Conservation (phyloP, 2,888 invertebrate species). For the Papilio protenor region DNA sequence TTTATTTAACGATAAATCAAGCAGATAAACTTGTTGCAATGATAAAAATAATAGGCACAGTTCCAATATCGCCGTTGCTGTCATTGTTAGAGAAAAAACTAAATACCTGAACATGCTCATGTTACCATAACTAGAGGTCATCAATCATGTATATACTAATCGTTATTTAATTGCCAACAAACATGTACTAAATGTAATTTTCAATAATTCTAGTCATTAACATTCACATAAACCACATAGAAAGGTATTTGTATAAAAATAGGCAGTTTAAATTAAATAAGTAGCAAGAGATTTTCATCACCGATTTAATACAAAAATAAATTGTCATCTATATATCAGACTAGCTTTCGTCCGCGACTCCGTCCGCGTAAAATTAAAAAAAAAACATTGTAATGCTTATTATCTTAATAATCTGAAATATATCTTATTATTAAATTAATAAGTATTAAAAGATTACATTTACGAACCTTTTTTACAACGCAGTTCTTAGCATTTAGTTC, state of each 20-base stretch:
- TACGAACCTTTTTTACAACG: conserved; percentile 50
- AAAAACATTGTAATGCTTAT: not conserved
- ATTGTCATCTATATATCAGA: too few relatives aligned
- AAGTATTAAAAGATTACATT: not conserved
- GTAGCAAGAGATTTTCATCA: too few relatives aligned
- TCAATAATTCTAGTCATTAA: not conserved
- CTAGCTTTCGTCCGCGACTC: too few relatives aligned
- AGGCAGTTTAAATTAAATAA: not conserved
- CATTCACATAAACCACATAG: not conserved
- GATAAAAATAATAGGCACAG: conserved; percentile 29
- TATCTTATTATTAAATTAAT: too few relatives aligned
- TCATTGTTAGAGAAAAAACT: conserved; percentile 26
- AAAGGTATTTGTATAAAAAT: not conserved
- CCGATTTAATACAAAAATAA: too few relatives aligned
- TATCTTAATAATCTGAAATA: not conserved
- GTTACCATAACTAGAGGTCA: conserved; percentile 15
- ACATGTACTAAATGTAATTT: not conserved
- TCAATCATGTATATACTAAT: conserved; percentile 23
- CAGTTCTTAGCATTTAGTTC: conserved; percentile 47
- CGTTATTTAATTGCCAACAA: conserved; percentile 33
- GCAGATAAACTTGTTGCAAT: conserved; percentile 20
- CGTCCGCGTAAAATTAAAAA: too few relatives aligned
- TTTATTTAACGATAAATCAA: conserved; percentile 17
- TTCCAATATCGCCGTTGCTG: conserved; percentile 30
- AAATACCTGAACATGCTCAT: conserved; percentile 19